A percentile compares a stretch with the other conserved stretches of the same genome.
Evolutionary conservation across 2,888 invertebrate species (phyloP).

Genomic region (Erebia aethiops): DNA sequence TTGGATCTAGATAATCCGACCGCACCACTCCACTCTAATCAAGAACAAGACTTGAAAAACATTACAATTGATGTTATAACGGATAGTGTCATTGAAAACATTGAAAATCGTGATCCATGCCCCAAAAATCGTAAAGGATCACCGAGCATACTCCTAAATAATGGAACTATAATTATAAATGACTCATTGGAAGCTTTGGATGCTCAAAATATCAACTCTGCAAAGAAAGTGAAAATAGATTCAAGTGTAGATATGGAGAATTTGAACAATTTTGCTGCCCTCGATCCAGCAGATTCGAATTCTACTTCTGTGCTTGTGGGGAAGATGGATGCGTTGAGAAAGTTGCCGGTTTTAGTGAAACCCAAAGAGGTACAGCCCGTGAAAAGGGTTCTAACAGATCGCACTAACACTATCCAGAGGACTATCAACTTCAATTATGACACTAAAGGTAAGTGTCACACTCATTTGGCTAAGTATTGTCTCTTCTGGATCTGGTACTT

Average conservation of each 20-base stretch:
- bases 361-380: conserved; percentile 47
- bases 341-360: conserved; percentile 49
- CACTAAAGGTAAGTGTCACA: conserved; percentile 52
- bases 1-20: conserved; percentile 62
- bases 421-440: conserved; percentile 58
- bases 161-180: conserved; percentile 73
- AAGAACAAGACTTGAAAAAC: conserved; percentile 44
- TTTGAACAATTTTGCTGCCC: conserved; percentile 57
- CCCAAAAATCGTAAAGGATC: conserved; percentile 70
- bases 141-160: conserved; percentile 65
- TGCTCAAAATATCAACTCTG: conserved; percentile 60
- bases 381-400: conserved; percentile 63
- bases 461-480: too few species aligned
- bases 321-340: conserved; percentile 58
- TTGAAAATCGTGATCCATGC: conserved; percentile 61
- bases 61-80: conserved; percentile 57
- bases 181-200: conserved; percentile 71
- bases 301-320: conserved; percentile 74
- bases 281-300: conserved; percentile 69
- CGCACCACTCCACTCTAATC: conserved; percentile 43
- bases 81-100: conserved; percentile 69
- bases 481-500: too few species aligned
- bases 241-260: conserved; percentile 55
- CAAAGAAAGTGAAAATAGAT: conserved; percentile 67
- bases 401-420: conserved; percentile 64